phyloP scores from a whole-genome alignment of 2,888 invertebrate species.

The Achlya flavicornis region DNA sequence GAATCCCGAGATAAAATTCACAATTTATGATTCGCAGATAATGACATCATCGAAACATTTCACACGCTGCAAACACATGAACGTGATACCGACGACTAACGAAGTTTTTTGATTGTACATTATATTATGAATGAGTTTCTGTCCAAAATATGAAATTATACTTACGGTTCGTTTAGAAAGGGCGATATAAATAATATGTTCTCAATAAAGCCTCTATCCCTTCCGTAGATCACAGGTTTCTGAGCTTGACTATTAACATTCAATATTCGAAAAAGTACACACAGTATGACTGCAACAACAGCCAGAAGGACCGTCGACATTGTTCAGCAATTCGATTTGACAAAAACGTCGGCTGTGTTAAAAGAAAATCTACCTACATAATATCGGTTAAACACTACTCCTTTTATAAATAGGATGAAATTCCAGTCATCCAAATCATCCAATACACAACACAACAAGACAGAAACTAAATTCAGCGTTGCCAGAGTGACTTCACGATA shows the following conservation, averaged over 20 bases:
- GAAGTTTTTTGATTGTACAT: not conserved
- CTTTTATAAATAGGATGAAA: conserved; percentile 19
- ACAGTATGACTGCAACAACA: conserved; percentile 91
- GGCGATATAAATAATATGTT: conserved; percentile 91
- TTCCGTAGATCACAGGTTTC: conserved; percentile 90
- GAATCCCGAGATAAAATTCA: conserved; percentile 19
- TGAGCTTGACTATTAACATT: conserved; percentile 93
- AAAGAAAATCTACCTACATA: conserved; percentile 67
- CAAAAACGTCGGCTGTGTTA: conserved; percentile 28
- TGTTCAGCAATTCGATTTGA: conserved; percentile 40
- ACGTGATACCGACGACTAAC: not conserved
- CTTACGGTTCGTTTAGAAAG: conserved; percentile 92
- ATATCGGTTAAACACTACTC: conserved; percentile 53
- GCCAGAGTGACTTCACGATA: too few species aligned
- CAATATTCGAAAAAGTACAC: conserved; percentile 91
- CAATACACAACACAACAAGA: conserved; percentile 41
- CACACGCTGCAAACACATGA: conserved; percentile 19
- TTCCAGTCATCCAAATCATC: conserved; percentile 19
- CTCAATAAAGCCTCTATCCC: conserved; percentile 90
- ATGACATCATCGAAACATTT: conserved; percentile 62
- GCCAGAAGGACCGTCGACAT: conserved; percentile 94
- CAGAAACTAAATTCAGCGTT: conserved; percentile 11
- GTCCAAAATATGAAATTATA: conserved; percentile 49
- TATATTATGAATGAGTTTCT: conserved; percentile 14
- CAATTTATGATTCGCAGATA: conserved; percentile 32